phyloP scores from a whole-genome alignment of 2,797 vertebrate species.

The Carduelis carduelis region DNA sequence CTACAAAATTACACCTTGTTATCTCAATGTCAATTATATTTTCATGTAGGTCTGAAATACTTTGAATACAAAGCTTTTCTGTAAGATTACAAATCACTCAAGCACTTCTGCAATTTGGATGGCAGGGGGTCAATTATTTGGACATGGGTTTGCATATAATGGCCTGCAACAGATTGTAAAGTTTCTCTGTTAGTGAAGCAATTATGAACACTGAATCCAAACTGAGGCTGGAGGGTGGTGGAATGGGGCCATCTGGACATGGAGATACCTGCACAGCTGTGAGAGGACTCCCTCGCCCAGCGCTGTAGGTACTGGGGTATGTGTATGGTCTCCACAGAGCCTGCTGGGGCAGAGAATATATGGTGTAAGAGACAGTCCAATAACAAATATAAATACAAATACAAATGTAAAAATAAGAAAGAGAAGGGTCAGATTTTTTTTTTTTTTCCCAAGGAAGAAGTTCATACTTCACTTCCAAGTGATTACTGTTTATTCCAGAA shows the following conservation, averaged over 20 bases:
- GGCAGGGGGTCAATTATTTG: constrained; percentile 63
- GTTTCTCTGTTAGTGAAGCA: constrained; percentile 57
- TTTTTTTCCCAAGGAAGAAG: background rate
- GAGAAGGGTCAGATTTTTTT: background rate
- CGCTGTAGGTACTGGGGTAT: background rate
- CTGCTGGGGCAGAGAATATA: background rate
- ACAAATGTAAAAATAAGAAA: background rate
- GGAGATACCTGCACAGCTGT: background rate
- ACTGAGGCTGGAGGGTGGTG: constrained; percentile 32
- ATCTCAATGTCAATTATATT: constrained; percentile 19
- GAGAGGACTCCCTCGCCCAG: background rate
- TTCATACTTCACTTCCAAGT: background rate
- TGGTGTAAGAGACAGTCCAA: background rate
- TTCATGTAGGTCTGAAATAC: constrained; percentile 26
- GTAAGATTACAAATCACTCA: background rate
- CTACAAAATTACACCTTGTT: constrained; percentile 9
- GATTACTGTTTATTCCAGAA: background rate
- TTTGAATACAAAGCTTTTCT: constrained; percentile 17
- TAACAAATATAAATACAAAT: background rate
- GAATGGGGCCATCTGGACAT: constrained; percentile 47
- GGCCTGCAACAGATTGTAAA: constrained; percentile 66
- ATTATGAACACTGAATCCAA: constrained; percentile 62
- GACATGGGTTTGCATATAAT: constrained; percentile 60
- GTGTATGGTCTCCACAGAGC: background rate
- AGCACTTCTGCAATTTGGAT: constrained; percentile 14